Evolutionary conservation across 1,140 invertebrate species (phyloP).

Genomic region (Aphelenchoides fujianensis): DNA sequence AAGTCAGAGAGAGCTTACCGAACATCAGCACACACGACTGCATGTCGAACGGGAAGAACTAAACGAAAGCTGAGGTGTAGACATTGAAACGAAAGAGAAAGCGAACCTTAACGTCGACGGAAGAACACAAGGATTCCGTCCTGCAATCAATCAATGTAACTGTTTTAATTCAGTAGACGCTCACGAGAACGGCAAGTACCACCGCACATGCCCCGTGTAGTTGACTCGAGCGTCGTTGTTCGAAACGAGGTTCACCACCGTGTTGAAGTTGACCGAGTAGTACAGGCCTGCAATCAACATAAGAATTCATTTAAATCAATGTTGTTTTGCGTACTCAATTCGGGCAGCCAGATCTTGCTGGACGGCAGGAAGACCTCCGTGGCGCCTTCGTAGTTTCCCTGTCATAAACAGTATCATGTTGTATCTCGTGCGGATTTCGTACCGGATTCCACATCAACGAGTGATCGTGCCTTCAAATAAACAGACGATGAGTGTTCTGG

Average conservation of each 20-base stretch:
- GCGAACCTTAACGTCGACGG: conserved; percentile 61
- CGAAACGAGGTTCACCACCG: conserved; percentile 58
- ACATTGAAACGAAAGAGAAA: no score
- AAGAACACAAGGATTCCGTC: conserved; percentile 40
- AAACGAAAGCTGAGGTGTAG: no score
- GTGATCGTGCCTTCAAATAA: no score
- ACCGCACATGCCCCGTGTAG: conserved; percentile 57
- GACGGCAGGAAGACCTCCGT: conserved; percentile 63
- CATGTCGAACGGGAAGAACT: conserved; percentile 52
- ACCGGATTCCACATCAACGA: conserved; percentile 64
- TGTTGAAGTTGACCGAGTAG: conserved; percentile 59
- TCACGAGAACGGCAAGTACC: conserved; percentile 60
- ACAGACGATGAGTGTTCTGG: no score
- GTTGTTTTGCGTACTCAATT: conserved; percentile 20
- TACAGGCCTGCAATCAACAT: no score
- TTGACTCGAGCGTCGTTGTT: conserved; percentile 61
- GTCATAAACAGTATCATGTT: no score
- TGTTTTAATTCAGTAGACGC: conserved; percentile 8
- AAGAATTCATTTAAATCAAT: not conserved
- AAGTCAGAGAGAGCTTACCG: not conserved
- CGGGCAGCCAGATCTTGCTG: conserved; percentile 40
- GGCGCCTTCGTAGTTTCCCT: conserved; percentile 63
- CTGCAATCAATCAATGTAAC: not conserved
- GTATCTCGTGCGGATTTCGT: no score
- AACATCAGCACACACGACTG: conserved; percentile 23